Evolutionary conservation across 2,113 vertebrate genomes (phyloP).

Genomic region (Acanthisitta chloris): DNA sequence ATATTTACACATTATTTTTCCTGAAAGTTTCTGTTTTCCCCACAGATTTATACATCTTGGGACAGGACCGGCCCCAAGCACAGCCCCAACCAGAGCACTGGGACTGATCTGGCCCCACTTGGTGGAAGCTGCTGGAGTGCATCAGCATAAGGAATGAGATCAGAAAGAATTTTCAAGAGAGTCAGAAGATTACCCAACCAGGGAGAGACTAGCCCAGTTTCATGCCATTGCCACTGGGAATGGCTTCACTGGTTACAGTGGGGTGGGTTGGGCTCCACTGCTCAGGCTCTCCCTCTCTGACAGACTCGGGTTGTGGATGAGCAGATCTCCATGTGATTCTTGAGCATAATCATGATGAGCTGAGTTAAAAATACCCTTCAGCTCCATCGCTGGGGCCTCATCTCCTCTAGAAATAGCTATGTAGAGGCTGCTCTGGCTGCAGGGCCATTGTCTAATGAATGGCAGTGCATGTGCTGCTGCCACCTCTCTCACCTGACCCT

Average conservation of each 20-base stretch:
- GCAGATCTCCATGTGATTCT: neutral
- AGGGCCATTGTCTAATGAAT: fast-evolving
- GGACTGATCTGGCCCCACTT: fast-evolving
- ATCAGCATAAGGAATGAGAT: neutral
- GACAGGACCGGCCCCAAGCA: neutral
- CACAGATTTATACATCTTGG: fast-evolving
- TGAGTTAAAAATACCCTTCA: neutral
- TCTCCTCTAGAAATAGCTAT: neutral
- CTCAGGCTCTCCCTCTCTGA: neutral
- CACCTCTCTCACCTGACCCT: neutral
- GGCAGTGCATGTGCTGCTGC: neutral
- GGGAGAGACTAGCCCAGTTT: neutral
- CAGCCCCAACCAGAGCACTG: fast-evolving
- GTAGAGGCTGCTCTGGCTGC: fast-evolving
- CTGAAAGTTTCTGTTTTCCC: neutral
- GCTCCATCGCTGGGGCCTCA: neutral
- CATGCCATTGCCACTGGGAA: neutral
- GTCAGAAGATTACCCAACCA: neutral
- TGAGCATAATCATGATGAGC: neutral
- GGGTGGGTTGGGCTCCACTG: neutral
- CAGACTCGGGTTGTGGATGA: fast-evolving
- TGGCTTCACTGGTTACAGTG: fast-evolving
- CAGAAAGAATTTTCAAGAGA: neutral
- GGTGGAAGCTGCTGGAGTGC: neutral
- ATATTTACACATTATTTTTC: neutral